These are phyloP conservation scores for Dicyrtomina minuta DNA, from an alignment of 2,888 invertebrate species.

Conservation along the genomic window DNA sequence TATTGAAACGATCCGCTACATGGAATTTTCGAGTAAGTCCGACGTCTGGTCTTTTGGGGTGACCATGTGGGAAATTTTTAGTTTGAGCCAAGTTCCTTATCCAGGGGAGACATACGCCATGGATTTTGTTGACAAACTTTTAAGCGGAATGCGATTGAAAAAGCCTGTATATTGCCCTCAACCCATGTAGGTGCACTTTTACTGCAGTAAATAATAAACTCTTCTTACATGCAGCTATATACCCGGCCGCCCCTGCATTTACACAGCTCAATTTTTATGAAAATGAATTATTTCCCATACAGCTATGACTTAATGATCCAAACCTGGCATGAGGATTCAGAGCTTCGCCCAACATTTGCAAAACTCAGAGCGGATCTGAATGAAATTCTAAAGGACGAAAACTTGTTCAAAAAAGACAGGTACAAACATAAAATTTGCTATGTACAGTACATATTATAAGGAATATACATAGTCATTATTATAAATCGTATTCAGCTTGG, in stretches of 20 bases:
- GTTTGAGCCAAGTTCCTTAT: background rate
- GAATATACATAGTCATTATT: too few relatives aligned
- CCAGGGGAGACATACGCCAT: background rate
- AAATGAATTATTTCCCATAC: too few relatives aligned
- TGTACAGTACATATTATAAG: too few relatives aligned
- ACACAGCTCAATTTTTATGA: too few relatives aligned
- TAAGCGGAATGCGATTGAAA: background rate
- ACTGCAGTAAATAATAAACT: too few relatives aligned
- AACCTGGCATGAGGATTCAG: background rate
- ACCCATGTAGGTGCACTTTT: background rate
- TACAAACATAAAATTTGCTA: too few relatives aligned
- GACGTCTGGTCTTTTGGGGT: background rate
- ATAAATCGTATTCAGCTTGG: too few relatives aligned
- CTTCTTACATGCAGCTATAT: too few relatives aligned
- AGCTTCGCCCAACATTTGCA: background rate
- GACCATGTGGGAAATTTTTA: slow-evolving; percentile 2
- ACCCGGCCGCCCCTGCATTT: too few relatives aligned
- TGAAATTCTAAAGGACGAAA: background rate
- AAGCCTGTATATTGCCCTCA: background rate
- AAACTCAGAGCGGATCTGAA: background rate
- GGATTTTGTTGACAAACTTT: slow-evolving; percentile 4
- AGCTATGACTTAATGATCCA: background rate
- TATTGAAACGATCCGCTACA: background rate
- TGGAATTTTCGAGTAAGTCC: slow-evolving; percentile 1
- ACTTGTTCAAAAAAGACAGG: too few relatives aligned